Percentiles rank a stretch among this genome's conserved stretches.
These are phyloP conservation scores for Pherbina coryleti DNA, from an alignment of 2,888 invertebrate genomes.

Conservation along the genomic window DNA sequence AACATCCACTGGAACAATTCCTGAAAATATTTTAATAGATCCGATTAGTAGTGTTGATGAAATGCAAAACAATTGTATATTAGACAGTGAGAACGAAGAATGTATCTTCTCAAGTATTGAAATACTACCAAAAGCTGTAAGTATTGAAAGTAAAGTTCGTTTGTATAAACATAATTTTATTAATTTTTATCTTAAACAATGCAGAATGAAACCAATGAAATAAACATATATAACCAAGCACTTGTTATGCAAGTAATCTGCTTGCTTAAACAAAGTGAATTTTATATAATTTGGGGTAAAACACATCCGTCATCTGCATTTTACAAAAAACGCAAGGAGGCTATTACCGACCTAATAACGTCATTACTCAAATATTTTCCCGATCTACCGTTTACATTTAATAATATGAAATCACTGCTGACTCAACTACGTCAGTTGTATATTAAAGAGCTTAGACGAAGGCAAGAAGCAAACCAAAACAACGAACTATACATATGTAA, in stretches of 20 bases:
- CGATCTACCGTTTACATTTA: background rate
- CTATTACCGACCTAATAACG: background rate
- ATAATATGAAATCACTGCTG: background rate
- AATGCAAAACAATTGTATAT: too few species aligned
- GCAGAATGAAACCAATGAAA: background rate
- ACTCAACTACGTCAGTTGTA: background rate
- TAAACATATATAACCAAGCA: background rate
- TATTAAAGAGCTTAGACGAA: background rate
- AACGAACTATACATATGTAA: background rate
- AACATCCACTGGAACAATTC: too few species aligned
- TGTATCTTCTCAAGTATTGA: too few species aligned
- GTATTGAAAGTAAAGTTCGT: too few species aligned
- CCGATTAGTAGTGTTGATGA: too few species aligned
- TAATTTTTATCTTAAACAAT: too few species aligned
- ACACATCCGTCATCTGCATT: background rate
- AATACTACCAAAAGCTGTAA: too few species aligned
- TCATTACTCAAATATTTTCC: background rate
- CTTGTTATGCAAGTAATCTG: constrained; percentile 3
- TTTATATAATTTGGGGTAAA: constrained; percentile 17
- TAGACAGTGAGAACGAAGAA: too few species aligned
- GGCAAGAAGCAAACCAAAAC: background rate
- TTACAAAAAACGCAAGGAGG: constrained; percentile 7
- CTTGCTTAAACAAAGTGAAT: constrained; percentile 3
- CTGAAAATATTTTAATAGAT: too few species aligned
- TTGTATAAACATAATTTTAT: too few species aligned